A percentile compares a stretch with the other conserved stretches of the same genome.
These are phyloP conservation scores for Apotomis capreana DNA, from an alignment of 2,888 invertebrate species.

Conservation along the genomic window DNA sequence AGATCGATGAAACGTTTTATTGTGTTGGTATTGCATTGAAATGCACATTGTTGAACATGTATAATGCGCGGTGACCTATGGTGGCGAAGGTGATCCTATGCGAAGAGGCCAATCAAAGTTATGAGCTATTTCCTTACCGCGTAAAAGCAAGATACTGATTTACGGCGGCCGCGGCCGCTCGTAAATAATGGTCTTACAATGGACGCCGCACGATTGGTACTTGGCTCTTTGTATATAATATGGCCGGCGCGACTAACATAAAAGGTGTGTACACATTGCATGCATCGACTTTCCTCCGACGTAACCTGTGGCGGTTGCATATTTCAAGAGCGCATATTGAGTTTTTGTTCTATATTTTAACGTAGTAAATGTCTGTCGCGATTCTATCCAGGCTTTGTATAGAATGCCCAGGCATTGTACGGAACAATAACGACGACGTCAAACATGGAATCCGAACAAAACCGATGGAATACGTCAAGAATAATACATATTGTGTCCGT, in stretches of 20 bases:
- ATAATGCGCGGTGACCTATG: slow-evolving; percentile 22
- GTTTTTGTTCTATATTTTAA: neutral
- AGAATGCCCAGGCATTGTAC: slow-evolving; percentile 6
- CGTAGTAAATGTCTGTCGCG: slow-evolving; percentile 15
- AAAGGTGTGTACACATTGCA: slow-evolving; percentile 36
- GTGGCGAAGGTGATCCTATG: slow-evolving; percentile 56
- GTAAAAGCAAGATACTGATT: slow-evolving; percentile 63
- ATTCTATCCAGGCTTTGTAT: slow-evolving; percentile 7
- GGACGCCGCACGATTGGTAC: slow-evolving; percentile 43
- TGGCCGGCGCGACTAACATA: slow-evolving; percentile 24
- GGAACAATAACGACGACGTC: slow-evolving; percentile 9
- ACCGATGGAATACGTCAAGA: slow-evolving; percentile 10
- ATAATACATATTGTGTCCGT: slow-evolving; percentile 1
- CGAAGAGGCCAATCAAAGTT: slow-evolving; percentile 65
- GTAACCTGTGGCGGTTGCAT: slow-evolving; percentile 17
- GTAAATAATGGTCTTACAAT: slow-evolving; percentile 57
- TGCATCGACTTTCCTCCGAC: slow-evolving; percentile 28
- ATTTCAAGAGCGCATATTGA: slow-evolving; percentile 20
- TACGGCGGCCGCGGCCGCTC: slow-evolving; percentile 55
- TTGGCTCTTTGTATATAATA: slow-evolving; percentile 34
- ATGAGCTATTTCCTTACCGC: slow-evolving; percentile 63
- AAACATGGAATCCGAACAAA: slow-evolving; percentile 20
- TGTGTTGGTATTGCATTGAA: slow-evolving; percentile 23
- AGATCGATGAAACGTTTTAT: slow-evolving; percentile 18
- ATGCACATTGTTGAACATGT: slow-evolving; percentile 19